These are phyloP conservation scores for Byasa hedistus DNA, from an alignment of 2,888 invertebrate species.

Conservation along the genomic window DNA sequence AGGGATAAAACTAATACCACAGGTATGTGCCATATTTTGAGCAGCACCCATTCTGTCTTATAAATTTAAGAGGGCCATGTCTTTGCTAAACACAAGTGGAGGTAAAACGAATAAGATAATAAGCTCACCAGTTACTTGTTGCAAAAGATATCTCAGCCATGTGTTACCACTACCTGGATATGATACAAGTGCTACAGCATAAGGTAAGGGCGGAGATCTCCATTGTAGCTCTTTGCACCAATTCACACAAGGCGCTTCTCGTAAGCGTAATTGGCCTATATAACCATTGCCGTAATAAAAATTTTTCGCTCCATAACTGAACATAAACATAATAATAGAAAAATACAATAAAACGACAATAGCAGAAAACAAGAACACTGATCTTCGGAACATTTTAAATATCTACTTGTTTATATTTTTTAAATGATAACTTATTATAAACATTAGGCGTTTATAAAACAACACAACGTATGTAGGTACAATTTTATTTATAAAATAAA, in stretches of 20 bases:
- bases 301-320: conserved; percentile 55
- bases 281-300: conserved; percentile 52
- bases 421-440: too few relatives aligned
- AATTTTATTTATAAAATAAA: not conserved
- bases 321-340: conserved; percentile 65
- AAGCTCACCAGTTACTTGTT: conserved; percentile 86
- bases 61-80: too few relatives aligned
- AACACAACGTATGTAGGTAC: not conserved
- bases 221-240: conserved; percentile 79
- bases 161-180: conserved; percentile 93
- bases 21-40: too few relatives aligned
- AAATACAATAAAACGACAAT: conserved; percentile 65
- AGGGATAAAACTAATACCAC: too few relatives aligned
- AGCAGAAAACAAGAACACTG: conserved; percentile 59
- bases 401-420: not conserved
- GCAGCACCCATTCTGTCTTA: too few relatives aligned
- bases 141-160: conserved; percentile 88
- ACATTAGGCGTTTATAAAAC: not conserved
- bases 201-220: conserved; percentile 66
- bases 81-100: not conserved
- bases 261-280: conserved; percentile 54
- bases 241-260: conserved; percentile 53
- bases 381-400: conserved; percentile 58
- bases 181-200: conserved; percentile 84
- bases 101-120: not conserved